Evolutionary conservation across 1,140 invertebrate genomes (phyloP), one percentile per base, ranked within the genome.

Genomic region (Apolygus lucorum): DNA sequence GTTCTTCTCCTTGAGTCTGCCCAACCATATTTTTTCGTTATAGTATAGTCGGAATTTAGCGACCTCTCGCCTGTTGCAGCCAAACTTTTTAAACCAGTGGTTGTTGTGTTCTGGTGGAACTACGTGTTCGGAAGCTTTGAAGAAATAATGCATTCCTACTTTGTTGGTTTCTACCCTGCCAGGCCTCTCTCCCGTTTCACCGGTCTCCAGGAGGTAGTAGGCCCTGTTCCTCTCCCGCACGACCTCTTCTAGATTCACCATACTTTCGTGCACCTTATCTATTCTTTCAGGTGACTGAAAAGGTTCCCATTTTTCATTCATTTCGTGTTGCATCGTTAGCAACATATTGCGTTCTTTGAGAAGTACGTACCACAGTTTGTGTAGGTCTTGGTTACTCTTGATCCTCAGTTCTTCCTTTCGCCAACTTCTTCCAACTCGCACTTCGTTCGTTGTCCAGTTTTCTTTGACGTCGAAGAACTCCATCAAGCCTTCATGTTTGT

Each of bases 341-440:
- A 99, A 81, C 95, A 98, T 97, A 78, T 99, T 99, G 69, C 87
- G 82, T 81, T 99, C 97, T 82, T 99, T 99, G 25, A 98, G 79
- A 68, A 99, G 81, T 26, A 99, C 84, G 76, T 80, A 98, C 97
- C 97, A 99, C 68, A 99, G 81, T 84, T 99, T 98, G 76, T 99
- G 97, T 59, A 99, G 84, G 82, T 99, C 97, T 63, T 87, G 82
- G 79, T 98, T 99, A 65, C 92, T 96, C 81, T 98, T 99, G 29
- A 98, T 86, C 76, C 96, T 83, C 27, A 99, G 79, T 80, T 99
- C 97, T 75, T 97, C 95, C 54, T 83, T 79, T 72, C 80, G 89
- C 96, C 96, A 99, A 0, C 90, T 84, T 76, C 96, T 84, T 8
- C 97, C 96, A 70, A 87, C 85, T 82, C 87, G 88, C 4, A 99